Percentiles rank a stretch among this genome's conserved stretches.
These are phyloP conservation scores for Chaenogobius annularis DNA, from an alignment of 2,113 vertebrate genomes.

Conservation along the genomic window DNA sequence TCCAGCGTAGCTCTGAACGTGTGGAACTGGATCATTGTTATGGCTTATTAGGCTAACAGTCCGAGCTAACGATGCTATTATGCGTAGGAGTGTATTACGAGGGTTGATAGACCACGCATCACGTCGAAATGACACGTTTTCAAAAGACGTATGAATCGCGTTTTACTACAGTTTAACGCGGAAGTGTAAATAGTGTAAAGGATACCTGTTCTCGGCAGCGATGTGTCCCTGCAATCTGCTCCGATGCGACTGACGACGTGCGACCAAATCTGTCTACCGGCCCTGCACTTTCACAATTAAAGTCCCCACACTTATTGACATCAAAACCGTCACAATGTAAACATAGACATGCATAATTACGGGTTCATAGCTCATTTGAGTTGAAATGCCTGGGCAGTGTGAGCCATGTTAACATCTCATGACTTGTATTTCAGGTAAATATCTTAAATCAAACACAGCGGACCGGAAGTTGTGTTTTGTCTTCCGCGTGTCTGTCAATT, in stretches of 20 bases:
- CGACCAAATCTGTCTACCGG: slow-evolving; percentile 7
- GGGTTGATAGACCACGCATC: background rate
- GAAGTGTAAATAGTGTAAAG: background rate
- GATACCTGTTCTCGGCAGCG: slow-evolving; percentile 39
- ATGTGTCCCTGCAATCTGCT: background rate
- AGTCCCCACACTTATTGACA: background rate
- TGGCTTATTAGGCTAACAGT: background rate
- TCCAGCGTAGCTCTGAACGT: background rate
- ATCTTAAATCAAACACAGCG: too few relatives aligned
- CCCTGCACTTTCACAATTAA: slow-evolving; percentile 44
- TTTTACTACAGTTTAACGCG: background rate
- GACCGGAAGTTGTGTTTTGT: slow-evolving; percentile 23
- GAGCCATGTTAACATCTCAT: background rate
- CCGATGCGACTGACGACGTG: background rate
- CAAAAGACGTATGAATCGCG: too few relatives aligned
- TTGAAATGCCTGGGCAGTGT: background rate
- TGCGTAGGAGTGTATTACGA: background rate
- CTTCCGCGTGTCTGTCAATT: background rate
- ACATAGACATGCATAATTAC: too few relatives aligned
- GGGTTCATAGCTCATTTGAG: background rate
- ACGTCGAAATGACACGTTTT: background rate
- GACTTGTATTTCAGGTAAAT: too few relatives aligned
- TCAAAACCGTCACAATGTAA: too few relatives aligned
- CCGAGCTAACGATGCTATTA: slow-evolving; percentile 23
- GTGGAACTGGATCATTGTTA: background rate